Percentiles rank a stretch among this genome's conserved stretches.
Conservation (phyloP, 2,113 vertebrate species). For the Gobio gobio region DNA sequence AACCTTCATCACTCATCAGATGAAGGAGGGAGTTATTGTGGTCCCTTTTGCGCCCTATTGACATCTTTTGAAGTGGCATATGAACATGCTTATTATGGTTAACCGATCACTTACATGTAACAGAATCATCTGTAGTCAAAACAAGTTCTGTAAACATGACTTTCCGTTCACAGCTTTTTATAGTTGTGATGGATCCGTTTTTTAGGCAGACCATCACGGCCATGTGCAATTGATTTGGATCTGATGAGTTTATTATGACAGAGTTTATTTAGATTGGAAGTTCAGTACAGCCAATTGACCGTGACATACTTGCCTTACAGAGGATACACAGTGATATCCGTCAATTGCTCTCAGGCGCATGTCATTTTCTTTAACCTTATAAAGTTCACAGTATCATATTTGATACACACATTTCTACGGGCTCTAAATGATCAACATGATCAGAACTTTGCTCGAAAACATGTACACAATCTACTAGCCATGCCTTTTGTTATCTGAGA, state of each 20-base stretch:
- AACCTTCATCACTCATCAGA: not conserved
- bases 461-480: too few species aligned
- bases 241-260: not conserved
- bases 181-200: not conserved
- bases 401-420: not conserved
- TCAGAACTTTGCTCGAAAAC: too few species aligned
- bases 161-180: slow-evolving; percentile 26
- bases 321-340: not conserved
- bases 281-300: not conserved
- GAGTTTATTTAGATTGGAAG: not conserved
- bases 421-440: too few species aligned
- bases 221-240: not conserved
- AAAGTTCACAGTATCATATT: not conserved
- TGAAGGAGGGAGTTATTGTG: slow-evolving; percentile 2
- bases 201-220: not conserved
- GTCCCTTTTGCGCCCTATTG: not conserved
- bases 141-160: slow-evolving; percentile 27
- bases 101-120: slow-evolving; percentile 31
- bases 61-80: slow-evolving; percentile 42
- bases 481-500: too few species aligned
- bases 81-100: slow-evolving; percentile 52
- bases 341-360: not conserved
- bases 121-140: not conserved
- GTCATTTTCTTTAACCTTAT: not conserved
- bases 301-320: not conserved